These are phyloP conservation scores for Saturnia pavonia DNA, from an alignment of 2,888 invertebrate species.

Conservation along the genomic window DNA sequence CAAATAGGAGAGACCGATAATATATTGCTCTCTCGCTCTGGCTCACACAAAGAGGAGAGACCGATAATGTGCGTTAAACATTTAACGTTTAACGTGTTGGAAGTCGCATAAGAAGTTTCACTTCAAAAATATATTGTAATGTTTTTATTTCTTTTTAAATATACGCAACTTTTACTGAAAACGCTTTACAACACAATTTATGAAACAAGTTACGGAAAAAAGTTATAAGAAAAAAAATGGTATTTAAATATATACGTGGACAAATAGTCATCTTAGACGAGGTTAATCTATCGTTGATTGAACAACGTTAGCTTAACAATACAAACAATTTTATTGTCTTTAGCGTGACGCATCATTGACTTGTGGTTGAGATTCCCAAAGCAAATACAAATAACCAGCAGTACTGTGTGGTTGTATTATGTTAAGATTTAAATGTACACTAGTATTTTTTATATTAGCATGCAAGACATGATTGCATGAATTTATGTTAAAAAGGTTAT, in stretches of 20 bases:
- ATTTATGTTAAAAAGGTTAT: too few relatives aligned
- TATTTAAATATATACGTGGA: not conserved
- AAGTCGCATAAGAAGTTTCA: too few relatives aligned
- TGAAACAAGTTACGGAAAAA: too few relatives aligned
- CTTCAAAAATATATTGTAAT: too few relatives aligned
- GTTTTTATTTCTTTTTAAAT: too few relatives aligned
- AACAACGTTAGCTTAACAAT: not conserved
- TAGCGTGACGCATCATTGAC: slow-evolving; percentile 7
- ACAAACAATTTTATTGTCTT: slow-evolving; percentile 11
- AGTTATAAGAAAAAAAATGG: not conserved
- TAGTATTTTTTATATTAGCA: not conserved
- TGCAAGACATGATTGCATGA: not conserved
- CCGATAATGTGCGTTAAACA: too few relatives aligned
- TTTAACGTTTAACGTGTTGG: too few relatives aligned
- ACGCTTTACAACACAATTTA: too few relatives aligned
- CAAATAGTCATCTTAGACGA: not conserved
- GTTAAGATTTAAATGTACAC: not conserved
- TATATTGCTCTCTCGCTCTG: too few relatives aligned
- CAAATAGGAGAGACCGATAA: too few relatives aligned
- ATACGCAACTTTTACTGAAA: too few relatives aligned
- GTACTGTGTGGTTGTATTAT: not conserved
- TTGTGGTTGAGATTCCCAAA: slow-evolving; percentile 7
- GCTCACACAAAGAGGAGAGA: too few relatives aligned
- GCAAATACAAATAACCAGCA: not conserved
- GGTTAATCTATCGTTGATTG: slow-evolving; percentile 2